Conservation (phyloP, 2,113 vertebrate species). For the Tachuris rubrigastra region DNA sequence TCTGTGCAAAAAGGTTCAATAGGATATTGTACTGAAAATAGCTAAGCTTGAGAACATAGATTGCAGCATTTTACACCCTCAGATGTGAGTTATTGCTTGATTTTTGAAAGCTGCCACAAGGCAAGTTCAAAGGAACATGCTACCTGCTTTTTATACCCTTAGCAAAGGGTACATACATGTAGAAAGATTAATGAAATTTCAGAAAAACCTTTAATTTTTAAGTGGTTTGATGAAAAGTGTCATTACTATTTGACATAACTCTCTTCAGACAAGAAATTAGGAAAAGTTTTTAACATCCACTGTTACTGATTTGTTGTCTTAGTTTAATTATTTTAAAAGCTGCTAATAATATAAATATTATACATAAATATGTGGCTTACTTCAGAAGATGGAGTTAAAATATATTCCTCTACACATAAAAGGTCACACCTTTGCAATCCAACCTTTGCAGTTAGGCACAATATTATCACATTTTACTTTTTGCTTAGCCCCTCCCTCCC, state of each 20-base stretch:
- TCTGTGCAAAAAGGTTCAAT: not conserved
- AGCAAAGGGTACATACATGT: not conserved
- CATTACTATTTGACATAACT: not conserved
- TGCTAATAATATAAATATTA: constrained; percentile 58
- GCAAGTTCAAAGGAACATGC: not conserved
- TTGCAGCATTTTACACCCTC: not conserved
- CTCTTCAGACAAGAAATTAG: not conserved
- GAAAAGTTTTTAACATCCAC: not conserved
- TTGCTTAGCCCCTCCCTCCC: accelerated
- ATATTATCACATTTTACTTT: not conserved
- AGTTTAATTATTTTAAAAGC: constrained; percentile 1
- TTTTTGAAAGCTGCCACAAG: not conserved
- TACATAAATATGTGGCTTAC: constrained; percentile 38
- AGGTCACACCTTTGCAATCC: not conserved
- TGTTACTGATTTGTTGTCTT: not conserved
- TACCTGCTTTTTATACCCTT: not conserved
- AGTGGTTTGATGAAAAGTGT: not conserved
- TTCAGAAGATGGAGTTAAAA: not conserved
- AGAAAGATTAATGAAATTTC: not conserved
- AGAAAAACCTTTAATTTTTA: not conserved
- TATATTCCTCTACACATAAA: not conserved
- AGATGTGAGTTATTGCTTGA: not conserved
- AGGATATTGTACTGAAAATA: not conserved
- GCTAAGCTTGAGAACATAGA: accelerated
- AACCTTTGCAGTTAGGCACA: not conserved